Evolutionary conservation across 2,113 vertebrate genomes (phyloP), one percentile per base, ranked within the genome.

Genomic region (Myiozetetes cayanensis): DNA sequence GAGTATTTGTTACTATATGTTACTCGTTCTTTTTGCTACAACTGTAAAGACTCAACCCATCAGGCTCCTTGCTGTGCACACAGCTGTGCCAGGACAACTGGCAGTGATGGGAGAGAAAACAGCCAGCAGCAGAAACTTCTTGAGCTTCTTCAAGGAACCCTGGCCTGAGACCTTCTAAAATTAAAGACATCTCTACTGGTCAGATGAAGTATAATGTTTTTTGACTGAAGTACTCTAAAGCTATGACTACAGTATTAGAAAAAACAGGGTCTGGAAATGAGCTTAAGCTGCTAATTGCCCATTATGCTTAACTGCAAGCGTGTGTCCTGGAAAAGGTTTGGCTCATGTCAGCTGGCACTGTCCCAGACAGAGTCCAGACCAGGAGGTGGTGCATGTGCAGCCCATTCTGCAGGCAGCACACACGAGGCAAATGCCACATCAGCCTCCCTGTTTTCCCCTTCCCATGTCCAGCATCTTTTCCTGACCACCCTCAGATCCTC

Each of bases 241-340:
- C 39, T 78, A 9, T 68, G 56, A 67, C 70, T 76, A 23, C 35
- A 87, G 53, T 16, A n/a, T 18, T 55, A 71, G 30, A 41, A 73
- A 87, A 89, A 89, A 61, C 4, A 50, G 23, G 18, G 18, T 47
- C 61, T 87, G 70, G 52, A 95, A 94, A 94, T 15, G 19, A 87
- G 24, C 27, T 85, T 87, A 82, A 89, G 70, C 52, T 66, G n/a
- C 80, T 93, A 93, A 91, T 91, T 94, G 89, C 8, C 58, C 53
- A 56, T 93, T 89, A 79, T 55, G 41, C 35, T 91, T 75, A 85
- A 91, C 41, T 63, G 52, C 52, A 82, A 93, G 47, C 65, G 53
- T 15, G n/a, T 81, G 87, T 71, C 59, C 70, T 87, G 73, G 63
- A 50, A 84, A 87, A 74, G 49, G 35, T 87, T 72, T 89, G 65